Conservation (phyloP, 2,797 vertebrate genomes). For the Cichlasoma orientale region DNA sequence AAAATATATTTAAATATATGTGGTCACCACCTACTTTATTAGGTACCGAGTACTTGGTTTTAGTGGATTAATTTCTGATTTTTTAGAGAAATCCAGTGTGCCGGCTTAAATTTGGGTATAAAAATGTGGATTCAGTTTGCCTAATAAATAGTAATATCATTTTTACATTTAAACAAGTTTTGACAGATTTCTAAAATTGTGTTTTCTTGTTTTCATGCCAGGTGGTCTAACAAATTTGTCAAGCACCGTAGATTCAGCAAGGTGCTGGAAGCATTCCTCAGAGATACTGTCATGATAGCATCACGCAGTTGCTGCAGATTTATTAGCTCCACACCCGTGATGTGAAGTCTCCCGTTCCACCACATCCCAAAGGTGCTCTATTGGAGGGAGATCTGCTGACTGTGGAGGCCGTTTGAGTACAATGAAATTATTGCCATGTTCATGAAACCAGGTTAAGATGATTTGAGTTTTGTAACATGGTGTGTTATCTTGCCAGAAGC, state of each 20-base stretch:
- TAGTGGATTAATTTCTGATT: no score
- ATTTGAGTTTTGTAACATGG: background rate
- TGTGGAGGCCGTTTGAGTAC: background rate
- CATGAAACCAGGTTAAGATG: background rate
- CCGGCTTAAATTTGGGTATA: no score
- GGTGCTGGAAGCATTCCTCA: background rate
- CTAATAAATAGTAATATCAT: no score
- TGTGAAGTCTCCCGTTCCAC: background rate
- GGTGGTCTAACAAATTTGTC: no score
- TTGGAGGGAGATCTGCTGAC: fast-evolving
- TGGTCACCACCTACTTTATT: background rate
- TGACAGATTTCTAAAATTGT: no score
- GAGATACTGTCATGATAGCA: background rate
- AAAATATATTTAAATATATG: background rate
- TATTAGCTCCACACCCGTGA: background rate
- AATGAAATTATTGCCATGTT: background rate
- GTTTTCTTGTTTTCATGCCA: no score
- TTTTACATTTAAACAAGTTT: no score
- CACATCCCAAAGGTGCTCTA: background rate
- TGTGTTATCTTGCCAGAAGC: background rate
- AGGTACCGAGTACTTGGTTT: background rate
- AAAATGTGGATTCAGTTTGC: no score
- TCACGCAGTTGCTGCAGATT: background rate
- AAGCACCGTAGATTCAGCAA: background rate
- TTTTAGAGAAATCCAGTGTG: no score